Percentiles rank a stretch among this genome's conserved stretches.
phyloP scores from a whole-genome alignment of 2,113 vertebrate species.

The Bufo gargarizans region DNA sequence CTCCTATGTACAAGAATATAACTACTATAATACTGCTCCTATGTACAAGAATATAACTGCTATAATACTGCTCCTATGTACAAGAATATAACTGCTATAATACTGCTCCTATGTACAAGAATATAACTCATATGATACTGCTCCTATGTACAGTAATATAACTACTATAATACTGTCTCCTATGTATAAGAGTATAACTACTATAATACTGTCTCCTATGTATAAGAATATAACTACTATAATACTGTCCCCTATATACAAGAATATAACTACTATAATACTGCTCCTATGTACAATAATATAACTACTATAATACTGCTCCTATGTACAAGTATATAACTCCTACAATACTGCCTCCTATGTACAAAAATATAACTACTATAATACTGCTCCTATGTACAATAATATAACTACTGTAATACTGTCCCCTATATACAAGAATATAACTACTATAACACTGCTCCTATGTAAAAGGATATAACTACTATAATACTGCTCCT shows the following conservation, averaged over 20 bases:
- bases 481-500: neutral
- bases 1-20: constrained; percentile 1
- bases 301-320: constrained; percentile 8
- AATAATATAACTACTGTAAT: neutral
- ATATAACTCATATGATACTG: constrained; percentile 10
- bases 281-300: constrained; percentile 3
- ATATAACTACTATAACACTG: neutral
- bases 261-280: constrained; percentile 23
- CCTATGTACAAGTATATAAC: constrained; percentile 4
- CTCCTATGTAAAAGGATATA: neutral
- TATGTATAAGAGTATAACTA: constrained; percentile 4
- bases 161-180: neutral
- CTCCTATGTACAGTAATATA: neutral
- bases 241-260: constrained; percentile 6
- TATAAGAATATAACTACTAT: constrained; percentile 18
- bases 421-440: neutral
- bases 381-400: too few species aligned
- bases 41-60: constrained; percentile 13
- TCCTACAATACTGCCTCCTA: neutral
- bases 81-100: constrained; percentile 18
- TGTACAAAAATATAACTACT: too few species aligned
- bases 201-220: neutral
- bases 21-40: constrained; percentile 3
- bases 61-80: constrained; percentile 6
- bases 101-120: neutral